phyloP scores from a whole-genome alignment of 1,140 invertebrate genomes.

The Metaphire vulgaris region DNA sequence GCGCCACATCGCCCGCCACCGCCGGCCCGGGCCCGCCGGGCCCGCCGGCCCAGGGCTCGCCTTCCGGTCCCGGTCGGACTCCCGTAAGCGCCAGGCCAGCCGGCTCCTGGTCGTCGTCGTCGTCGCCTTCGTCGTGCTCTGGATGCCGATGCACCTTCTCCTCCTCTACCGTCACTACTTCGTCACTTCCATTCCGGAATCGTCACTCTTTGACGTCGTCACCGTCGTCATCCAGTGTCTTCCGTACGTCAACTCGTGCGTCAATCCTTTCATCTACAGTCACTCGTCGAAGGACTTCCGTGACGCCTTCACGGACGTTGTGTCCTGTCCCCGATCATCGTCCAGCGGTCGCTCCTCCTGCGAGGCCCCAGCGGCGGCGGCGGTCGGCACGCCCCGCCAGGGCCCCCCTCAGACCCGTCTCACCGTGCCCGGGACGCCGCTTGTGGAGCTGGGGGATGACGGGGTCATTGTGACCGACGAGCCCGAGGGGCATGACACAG shows the following conservation, averaged over 20 bases:
- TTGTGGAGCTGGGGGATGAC: not conserved
- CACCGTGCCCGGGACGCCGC: not conserved
- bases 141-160: slow-evolving; percentile 62
- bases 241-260: slow-evolving; percentile 30
- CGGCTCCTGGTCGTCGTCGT: slow-evolving; percentile 86
- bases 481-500: not conserved
- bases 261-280: slow-evolving; percentile 32
- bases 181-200: slow-evolving; percentile 69
- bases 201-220: not conserved
- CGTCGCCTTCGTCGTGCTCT: slow-evolving; percentile 85
- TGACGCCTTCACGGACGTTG: slow-evolving; percentile 19
- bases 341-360: too few relatives aligned
- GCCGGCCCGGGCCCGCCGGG: not conserved
- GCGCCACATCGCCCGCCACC: slow-evolving; percentile 55
- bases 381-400: too few relatives aligned
- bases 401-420: not conserved
- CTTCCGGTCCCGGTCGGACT: slow-evolving; percentile 66
- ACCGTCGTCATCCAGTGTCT: slow-evolving; percentile 25
- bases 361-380: too few relatives aligned
- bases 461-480: not conserved
- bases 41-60: slow-evolving; percentile 37
- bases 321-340: slow-evolving; percentile 5
- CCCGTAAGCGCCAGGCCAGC: slow-evolving; percentile 79
- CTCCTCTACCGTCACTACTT: not conserved
- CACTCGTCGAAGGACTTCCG: slow-evolving; percentile 31